Base-by-base conservation (phyloP, 2,888 invertebrate species). In the Lutraria lutraria region DNA sequence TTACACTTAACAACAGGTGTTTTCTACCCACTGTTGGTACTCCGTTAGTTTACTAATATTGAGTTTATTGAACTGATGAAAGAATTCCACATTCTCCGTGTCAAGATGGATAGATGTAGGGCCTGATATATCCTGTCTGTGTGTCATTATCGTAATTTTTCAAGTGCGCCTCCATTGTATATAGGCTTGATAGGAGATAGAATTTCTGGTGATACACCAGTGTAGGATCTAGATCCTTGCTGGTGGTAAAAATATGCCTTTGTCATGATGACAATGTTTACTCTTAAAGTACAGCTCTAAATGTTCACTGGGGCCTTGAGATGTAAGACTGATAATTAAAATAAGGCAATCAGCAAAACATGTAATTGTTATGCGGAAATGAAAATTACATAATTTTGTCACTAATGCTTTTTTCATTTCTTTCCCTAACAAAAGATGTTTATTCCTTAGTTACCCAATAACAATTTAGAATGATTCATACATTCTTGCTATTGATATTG, bases 11-110 rank as follows among this genome's bases (percentile, higher is more conserved):
- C 25, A 54, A 84, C 84, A 84, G 84, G 76, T 84, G 84, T 31
- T 72, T 76, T 10, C 6, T 25, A 53, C 76, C 76, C 54, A 72
- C 12, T 21, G 25, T 54, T 53, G 76, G 53, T 13, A 54, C 53
- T 76, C 72, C 10, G 76, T 76, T 84, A 76, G 76, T 72, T 29
- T 54, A 53, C 53, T 72, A 43, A 76, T 76, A 84, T 34, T 84
- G 76, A 56, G 76, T 84, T 83, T 84, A 84, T 84, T 84, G 84
- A 84, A 54, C 84, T 84, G 84, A 84, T 84, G 84, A 84, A 84
- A 84, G 76, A 76, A 76, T 68, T 76, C 76, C 76, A 76, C 76
- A 84, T 84, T 84, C 84, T 84, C 84, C 13, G n/a, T 84, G 84
- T 84, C 84, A 84, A 76, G 31, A 52, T 29, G 25, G 76, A 12